Conservation (phyloP, 2,113 vertebrate species). For the Panurus biarmicus region DNA sequence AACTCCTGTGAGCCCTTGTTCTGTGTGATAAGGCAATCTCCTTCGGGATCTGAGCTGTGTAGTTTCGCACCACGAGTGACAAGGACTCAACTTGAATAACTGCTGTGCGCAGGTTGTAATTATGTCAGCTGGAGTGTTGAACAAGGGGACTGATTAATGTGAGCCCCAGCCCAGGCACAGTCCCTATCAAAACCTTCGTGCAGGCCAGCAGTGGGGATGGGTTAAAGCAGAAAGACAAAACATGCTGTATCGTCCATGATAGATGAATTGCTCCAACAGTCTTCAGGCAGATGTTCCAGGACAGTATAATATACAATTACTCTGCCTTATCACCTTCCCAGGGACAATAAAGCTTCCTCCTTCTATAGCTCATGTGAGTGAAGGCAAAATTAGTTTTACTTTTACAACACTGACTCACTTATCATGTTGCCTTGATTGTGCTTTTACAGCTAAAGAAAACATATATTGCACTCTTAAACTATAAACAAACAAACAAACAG, state of each 20-base stretch:
- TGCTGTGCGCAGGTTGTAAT: slow-evolving; percentile 91
- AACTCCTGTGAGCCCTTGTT: slow-evolving; percentile 82
- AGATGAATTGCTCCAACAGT: slow-evolving; percentile 92
- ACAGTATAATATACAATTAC: slow-evolving; percentile 99
- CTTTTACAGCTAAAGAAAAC: slow-evolving; percentile 80
- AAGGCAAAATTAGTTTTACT: slow-evolving; percentile 97
- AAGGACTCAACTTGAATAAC: slow-evolving; percentile 87
- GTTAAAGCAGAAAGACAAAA: slow-evolving; percentile 80
- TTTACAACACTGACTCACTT: slow-evolving; percentile 90
- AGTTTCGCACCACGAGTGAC: slow-evolving; percentile 83
- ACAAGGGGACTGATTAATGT: slow-evolving; percentile 94
- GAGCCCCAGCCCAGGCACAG: slow-evolving; percentile 83
- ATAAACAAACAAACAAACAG: slow-evolving; percentile 13
- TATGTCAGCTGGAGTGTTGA: slow-evolving; percentile 90
- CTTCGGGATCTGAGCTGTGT: slow-evolving; percentile 82
- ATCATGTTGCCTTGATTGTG: slow-evolving; percentile 80
- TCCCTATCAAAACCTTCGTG: slow-evolving; percentile 86
- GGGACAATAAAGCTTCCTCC: slow-evolving; percentile 95
- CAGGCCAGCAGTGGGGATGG: slow-evolving; percentile 79
- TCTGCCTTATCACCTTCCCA: slow-evolving; percentile 99
- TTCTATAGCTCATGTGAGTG: slow-evolving; percentile 96
- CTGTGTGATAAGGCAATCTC: slow-evolving; percentile 85
- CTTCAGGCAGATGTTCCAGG: slow-evolving; percentile 96
- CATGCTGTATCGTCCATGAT: slow-evolving; percentile 80
- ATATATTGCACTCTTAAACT: slow-evolving; percentile 72